phyloP scores from a whole-genome alignment of 2,113 vertebrate species.

The Sorex fumeus region DNA sequence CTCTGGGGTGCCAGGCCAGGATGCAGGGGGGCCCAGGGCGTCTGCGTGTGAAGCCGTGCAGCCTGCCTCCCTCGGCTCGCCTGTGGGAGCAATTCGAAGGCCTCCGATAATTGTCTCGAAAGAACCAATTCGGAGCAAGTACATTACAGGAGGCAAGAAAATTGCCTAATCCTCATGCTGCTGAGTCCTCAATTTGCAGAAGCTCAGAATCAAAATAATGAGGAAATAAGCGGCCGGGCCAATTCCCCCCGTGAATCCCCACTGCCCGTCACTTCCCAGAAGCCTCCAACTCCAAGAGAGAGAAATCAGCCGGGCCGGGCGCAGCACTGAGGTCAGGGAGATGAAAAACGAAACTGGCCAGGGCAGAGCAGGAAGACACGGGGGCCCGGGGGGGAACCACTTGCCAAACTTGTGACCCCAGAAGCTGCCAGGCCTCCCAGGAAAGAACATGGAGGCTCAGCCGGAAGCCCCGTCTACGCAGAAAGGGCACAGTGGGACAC shows the following conservation, averaged over 20 bases:
- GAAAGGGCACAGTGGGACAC: no score
- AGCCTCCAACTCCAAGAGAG: neutral
- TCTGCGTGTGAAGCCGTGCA: slow-evolving; percentile 8
- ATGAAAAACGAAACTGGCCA: neutral
- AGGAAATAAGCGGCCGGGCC: slow-evolving; percentile 48
- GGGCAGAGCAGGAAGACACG: neutral
- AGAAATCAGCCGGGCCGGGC: neutral
- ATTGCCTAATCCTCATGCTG: slow-evolving; percentile 65
- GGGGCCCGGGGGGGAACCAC: rapidly evolving
- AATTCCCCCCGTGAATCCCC: neutral
- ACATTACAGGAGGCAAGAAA: slow-evolving; percentile 70
- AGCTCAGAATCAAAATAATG: slow-evolving; percentile 72
- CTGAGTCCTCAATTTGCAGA: slow-evolving; percentile 74
- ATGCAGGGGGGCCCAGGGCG: neutral
- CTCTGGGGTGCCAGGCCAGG: neutral
- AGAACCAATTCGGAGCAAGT: slow-evolving; percentile 74
- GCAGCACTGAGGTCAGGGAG: neutral
- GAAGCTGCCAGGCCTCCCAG: neutral
- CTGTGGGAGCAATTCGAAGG: slow-evolving; percentile 43
- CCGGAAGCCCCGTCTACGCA: no score
- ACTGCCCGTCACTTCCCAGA: neutral
- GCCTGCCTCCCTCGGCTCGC: slow-evolving; percentile 21
- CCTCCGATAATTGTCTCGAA: slow-evolving; percentile 72
- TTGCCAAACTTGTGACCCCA: no score
- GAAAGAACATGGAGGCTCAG: neutral